Conservation (phyloP, 53 echinoderm and acorn worm genomes). For the Patiria pectinifera region DNA sequence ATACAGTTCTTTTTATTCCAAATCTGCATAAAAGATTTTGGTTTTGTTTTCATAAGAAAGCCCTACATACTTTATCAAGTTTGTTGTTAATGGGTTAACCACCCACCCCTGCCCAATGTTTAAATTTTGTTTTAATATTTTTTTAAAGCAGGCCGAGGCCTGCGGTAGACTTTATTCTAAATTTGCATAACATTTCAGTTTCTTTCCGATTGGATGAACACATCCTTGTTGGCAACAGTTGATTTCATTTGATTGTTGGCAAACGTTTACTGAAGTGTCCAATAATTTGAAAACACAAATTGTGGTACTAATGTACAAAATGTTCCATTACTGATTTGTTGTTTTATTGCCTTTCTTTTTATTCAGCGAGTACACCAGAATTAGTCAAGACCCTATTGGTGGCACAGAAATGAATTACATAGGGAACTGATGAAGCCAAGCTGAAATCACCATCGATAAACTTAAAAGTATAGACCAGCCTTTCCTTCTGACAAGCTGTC, state of each 20-base stretch:
- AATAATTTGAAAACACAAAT: too few species aligned
- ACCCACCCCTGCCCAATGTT: background rate
- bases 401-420: background rate
- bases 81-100: background rate
- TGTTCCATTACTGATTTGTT: background rate
- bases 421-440: constrained; percentile 7
- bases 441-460: constrained; percentile 13
- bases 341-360: background rate
- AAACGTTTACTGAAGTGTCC: too few species aligned
- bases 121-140: background rate
- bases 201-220: background rate
- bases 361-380: background rate
- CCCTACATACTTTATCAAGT: constrained; percentile 16
- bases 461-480: constrained; percentile 10
- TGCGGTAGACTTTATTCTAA: background rate
- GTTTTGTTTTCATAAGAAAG: background rate
- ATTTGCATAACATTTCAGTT: background rate
- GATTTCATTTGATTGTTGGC: too few species aligned
- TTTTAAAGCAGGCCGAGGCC: too few species aligned
- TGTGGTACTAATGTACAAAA: too few species aligned
- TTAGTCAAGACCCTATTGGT: background rate
- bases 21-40: constrained; percentile 6
- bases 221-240: too few species aligned
- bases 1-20: background rate
- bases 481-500: constrained; percentile 4